Evolutionary conservation across 1,140 invertebrate species (phyloP).

Genomic region (Stegodyphus mimosarum): DNA sequence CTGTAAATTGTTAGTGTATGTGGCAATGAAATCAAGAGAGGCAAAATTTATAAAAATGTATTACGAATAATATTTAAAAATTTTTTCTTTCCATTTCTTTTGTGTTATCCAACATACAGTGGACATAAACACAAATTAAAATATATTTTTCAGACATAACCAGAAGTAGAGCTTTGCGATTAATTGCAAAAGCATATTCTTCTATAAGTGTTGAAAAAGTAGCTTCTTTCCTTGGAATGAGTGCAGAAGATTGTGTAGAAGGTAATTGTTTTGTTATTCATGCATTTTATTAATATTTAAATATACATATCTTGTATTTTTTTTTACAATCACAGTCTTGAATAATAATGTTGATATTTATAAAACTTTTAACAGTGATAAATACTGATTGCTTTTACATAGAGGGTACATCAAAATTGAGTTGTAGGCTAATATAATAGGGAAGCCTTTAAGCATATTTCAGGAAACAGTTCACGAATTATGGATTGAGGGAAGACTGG

Average conservation of each 20-base stretch:
- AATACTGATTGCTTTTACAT: too few species aligned
- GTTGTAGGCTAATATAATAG: too few species aligned
- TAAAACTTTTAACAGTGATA: too few species aligned
- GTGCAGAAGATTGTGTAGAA: constrained; percentile 72
- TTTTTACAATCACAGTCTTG: neutral
- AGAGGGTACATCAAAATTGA: too few species aligned
- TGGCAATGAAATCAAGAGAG: too few species aligned
- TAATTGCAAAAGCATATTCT: constrained; percentile 84
- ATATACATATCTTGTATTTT: neutral
- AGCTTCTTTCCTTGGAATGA: constrained; percentile 78
- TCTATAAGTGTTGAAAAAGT: constrained; percentile 80
- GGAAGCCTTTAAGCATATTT: too few species aligned
- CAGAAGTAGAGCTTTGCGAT: constrained; percentile 77
- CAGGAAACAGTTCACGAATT: too few species aligned
- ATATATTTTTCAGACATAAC: constrained; percentile 75
- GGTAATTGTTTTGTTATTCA: neutral
- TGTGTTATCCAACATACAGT: too few species aligned
- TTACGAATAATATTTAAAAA: neutral
- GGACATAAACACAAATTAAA: too few species aligned
- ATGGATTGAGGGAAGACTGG: too few species aligned
- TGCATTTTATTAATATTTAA: neutral
- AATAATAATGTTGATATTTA: neutral
- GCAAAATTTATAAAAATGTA: too few species aligned
- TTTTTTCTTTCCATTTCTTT: constrained; percentile 61
- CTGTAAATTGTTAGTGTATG: too few species aligned